Conservation (phyloP, 2,113 vertebrate genomes). For the Bufo gargarizans region DNA sequence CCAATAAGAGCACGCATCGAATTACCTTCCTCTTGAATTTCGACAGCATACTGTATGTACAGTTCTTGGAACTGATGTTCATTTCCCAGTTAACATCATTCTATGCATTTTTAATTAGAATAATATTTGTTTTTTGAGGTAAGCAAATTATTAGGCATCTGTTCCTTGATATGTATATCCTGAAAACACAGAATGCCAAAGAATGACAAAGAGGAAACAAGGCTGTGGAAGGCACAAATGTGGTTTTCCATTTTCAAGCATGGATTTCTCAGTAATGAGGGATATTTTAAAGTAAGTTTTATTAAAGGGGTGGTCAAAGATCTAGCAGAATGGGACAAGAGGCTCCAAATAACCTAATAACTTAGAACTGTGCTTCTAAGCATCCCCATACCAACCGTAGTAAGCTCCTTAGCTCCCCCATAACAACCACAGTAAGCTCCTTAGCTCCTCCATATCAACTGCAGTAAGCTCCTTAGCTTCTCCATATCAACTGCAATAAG, state of each 20-base stretch:
- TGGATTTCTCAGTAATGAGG: background rate
- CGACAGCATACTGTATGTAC: background rate
- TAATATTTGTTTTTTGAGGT: constrained; percentile 18
- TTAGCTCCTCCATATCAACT: too few species aligned
- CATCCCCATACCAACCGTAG: too few species aligned
- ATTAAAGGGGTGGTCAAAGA: background rate
- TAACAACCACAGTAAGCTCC: too few species aligned
- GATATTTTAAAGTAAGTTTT: background rate
- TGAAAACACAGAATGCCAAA: background rate
- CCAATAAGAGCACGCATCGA: background rate
- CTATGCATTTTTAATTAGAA: constrained; percentile 7
- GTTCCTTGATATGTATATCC: background rate
- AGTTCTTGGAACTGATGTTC: background rate
- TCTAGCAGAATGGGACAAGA: background rate
- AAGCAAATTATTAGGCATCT: constrained; percentile 9
- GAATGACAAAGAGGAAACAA: background rate
- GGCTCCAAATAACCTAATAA: background rate
- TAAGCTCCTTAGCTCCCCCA: too few species aligned
- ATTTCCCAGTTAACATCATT: background rate
- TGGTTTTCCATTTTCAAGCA: background rate
- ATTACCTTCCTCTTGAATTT: background rate
- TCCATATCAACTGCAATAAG: too few species aligned
- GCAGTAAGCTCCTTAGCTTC: too few species aligned
- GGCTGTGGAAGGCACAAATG: too few species aligned
- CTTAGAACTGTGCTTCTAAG: background rate